Evolutionary conservation across 2,888 invertebrate species (phyloP), one percentile per base, ranked within the genome.

Genomic region (Phengaris arion): DNA sequence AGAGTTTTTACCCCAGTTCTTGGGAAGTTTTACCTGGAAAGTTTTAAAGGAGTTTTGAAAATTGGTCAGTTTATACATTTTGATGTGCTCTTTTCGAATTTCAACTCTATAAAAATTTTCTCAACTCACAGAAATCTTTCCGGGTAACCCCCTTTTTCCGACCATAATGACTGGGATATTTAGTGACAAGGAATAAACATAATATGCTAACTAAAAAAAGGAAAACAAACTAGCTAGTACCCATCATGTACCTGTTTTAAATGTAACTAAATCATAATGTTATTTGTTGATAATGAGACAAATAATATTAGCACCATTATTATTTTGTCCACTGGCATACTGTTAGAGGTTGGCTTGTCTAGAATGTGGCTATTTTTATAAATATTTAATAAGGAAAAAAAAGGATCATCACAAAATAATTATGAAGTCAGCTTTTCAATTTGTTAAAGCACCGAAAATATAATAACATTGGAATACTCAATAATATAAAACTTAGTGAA

Each of bases 231-330:
- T 22, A 22, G 22, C 22, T 22, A 52, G 52, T 54, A 72, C 22
- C 35, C 52, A 35, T 51, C 51, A 35, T 22, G 72, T 72, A 72
- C 52, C 54, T 72, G 72, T 51, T 54, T 70, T 48, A 70, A 70
- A 51, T 51, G 48, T 51, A 52, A 9, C 35, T 64, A 64, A 45
- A 64, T 45, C 10, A 12, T 35, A 35, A 35, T 64, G 12, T 6
- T 64, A 22, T 64, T 64, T 64, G 64, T 35, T 64, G 10, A 12
- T 59, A 13, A 45, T 45, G 35, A 64, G 64, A 9, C 45, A 64
- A 45, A 6, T 52, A 12, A 52, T 52, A 59, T 5, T 10, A 15
- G 8, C 22, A 59, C 59, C 22, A 35, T 10, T 22, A 35, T 12
- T 45, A 45, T 64, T 64, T 64, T 35, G 35, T 13, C 13, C 10